phyloP scores from a whole-genome alignment of 2,888 invertebrate species.

The Morpho achilles region DNA sequence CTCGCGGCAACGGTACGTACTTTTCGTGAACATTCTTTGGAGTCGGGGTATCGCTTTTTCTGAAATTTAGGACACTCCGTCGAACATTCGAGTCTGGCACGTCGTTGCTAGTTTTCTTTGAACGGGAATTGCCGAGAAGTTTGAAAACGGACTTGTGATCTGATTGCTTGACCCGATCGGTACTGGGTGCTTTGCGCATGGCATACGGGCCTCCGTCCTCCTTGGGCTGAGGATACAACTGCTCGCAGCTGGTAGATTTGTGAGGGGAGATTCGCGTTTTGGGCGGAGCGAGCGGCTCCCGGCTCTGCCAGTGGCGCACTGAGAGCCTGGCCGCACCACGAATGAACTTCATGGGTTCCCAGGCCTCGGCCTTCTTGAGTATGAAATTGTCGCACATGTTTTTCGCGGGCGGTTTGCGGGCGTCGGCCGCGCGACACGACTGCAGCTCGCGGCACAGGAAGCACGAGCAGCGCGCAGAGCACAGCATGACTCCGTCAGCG shows the following conservation, averaged over 20 bases:
- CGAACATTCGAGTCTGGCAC: conserved; percentile 57
- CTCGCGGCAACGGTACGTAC: conserved; percentile 64
- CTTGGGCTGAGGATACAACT: conserved; percentile 63
- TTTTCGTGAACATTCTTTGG: conserved; percentile 69
- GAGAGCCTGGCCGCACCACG: conserved; percentile 72
- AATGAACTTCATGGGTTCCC: conserved; percentile 71
- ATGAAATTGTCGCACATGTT: conserved; percentile 76
- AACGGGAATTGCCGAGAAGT: conserved; percentile 62
- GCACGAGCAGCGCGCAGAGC: conserved; percentile 86
- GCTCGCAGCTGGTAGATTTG: conserved; percentile 74
- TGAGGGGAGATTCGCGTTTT: conserved; percentile 60
- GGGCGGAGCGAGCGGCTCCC: conserved; percentile 61
- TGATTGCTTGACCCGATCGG: conserved; percentile 63
- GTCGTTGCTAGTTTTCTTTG: conserved; percentile 60
- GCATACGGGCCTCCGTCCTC: conserved; percentile 59
- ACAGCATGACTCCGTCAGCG: conserved; percentile 80
- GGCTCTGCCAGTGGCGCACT: conserved; percentile 75
- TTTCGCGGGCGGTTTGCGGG: conserved; percentile 62
- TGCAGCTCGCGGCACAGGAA: conserved; percentile 86
- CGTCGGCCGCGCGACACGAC: conserved; percentile 78
- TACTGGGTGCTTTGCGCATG: conserved; percentile 71
- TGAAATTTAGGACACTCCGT: conserved; percentile 67
- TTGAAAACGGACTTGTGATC: conserved; percentile 69
- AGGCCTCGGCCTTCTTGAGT: conserved; percentile 74
- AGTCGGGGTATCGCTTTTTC: conserved; percentile 52